These are phyloP conservation scores for Theocolax elegans DNA, from an alignment of 1,140 invertebrate species.

Conservation along the genomic window DNA sequence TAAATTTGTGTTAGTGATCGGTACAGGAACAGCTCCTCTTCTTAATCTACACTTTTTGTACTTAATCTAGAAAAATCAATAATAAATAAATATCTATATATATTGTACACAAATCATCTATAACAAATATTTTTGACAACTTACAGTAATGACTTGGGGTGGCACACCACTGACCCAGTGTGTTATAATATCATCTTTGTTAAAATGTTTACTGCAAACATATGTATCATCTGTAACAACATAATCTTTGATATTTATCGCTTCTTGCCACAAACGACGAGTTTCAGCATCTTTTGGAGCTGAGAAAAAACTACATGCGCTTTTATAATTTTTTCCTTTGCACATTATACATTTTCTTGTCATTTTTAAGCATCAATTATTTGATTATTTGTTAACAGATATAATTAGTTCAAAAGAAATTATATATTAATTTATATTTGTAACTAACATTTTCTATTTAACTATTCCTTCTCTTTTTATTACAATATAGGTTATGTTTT, in stretches of 20 bases:
- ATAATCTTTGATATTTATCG: conserved; percentile 56
- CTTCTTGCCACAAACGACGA: conserved; percentile 60
- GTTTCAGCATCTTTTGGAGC: conserved; percentile 60
- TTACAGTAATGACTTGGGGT: conserved; percentile 61
- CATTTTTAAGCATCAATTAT: conserved; percentile 53
- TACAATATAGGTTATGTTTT: no score
- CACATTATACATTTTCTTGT: conserved; percentile 63
- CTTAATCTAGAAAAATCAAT: conserved; percentile 54
- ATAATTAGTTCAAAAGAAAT: no score
- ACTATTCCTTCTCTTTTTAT: no score
- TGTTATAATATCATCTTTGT: conserved; percentile 60
- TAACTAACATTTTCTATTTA: no score
- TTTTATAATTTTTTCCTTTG: conserved; percentile 62
- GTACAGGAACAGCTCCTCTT: conserved; percentile 56
- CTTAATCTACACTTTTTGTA: conserved; percentile 63
- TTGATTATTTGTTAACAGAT: no score
- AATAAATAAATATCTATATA: background rate
- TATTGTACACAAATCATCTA: no score
- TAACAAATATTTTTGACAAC: conserved; percentile 24
- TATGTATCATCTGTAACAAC: conserved; percentile 60
- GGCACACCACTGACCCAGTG: conserved; percentile 63
- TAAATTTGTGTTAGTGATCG: conserved; percentile 5
- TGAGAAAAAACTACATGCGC: conserved; percentile 62
- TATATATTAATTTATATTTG: no score
- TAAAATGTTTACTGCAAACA: conserved; percentile 63